These are phyloP conservation scores for Spilogale gracilis DNA, from an alignment of 2,113 vertebrate species.

Conservation along the genomic window DNA sequence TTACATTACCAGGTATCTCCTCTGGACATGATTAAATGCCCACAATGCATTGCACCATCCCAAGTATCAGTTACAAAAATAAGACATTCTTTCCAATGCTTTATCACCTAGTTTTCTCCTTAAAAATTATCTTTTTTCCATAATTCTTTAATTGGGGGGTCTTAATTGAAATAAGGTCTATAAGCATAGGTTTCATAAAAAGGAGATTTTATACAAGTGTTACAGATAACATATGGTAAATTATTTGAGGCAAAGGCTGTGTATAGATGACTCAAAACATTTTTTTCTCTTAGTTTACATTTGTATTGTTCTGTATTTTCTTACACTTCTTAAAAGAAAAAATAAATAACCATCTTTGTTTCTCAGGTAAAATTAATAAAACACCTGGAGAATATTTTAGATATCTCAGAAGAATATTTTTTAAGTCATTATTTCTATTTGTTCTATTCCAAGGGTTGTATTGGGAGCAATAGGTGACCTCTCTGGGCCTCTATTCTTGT, in stretches of 20 bases:
- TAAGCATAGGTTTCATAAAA: neutral
- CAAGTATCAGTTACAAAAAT: neutral
- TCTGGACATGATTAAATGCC: neutral
- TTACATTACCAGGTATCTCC: neutral
- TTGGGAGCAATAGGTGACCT: slow-evolving; percentile 71
- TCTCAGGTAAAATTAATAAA: neutral
- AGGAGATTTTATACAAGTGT: neutral
- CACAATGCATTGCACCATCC: too few relatives aligned
- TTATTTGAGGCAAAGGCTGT: neutral
- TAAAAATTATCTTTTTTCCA: neutral
- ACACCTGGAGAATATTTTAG: neutral
- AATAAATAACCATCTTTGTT: neutral
- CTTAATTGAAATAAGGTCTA: neutral
- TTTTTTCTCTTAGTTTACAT: neutral
- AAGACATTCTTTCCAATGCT: neutral
- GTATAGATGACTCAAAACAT: neutral
- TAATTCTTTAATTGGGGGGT: neutral
- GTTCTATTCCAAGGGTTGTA: neutral
- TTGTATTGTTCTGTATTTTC: neutral
- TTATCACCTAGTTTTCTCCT: slow-evolving; percentile 7
- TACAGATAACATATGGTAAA: neutral
- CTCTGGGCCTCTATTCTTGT: slow-evolving; percentile 72
- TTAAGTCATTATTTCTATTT: neutral
- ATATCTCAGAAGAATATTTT: neutral
- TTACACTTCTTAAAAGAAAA: neutral